Conservation (phyloP, 2,113 vertebrate genomes). For the Mixornis gularis region DNA sequence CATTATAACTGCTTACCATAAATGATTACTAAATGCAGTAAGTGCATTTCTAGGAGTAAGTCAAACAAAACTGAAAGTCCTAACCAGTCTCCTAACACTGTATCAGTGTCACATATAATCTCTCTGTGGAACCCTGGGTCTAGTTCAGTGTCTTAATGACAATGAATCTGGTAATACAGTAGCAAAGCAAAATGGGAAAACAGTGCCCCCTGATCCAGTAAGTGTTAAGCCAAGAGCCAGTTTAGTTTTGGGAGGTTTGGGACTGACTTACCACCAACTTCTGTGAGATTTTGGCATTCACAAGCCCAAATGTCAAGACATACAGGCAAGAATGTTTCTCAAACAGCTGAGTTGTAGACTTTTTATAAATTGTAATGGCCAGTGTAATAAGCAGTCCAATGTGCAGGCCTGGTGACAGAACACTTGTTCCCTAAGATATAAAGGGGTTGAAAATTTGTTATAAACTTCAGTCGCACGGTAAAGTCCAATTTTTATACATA, state of each 20-base stretch:
- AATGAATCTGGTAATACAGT: background rate
- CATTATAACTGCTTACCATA: too few species aligned
- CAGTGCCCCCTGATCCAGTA: background rate
- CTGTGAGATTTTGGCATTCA: conserved; percentile 91
- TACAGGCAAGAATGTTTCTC: conserved; percentile 93
- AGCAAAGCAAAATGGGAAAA: background rate
- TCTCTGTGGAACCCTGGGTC: background rate
- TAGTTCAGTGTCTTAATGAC: background rate
- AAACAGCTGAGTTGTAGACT: conserved; percentile 88
- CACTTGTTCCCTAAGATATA: conserved; percentile 88
- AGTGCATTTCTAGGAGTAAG: background rate
- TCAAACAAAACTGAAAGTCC: background rate
- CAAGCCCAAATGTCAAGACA: conserved; percentile 88
- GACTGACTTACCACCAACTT: conserved; percentile 87
- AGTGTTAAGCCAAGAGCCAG: background rate
- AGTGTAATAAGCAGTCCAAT: conserved; percentile 86
- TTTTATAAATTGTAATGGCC: conserved; percentile 93
- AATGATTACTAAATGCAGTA: background rate
- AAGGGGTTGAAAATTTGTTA: background rate
- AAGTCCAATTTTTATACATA: background rate
- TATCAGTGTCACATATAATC: background rate
- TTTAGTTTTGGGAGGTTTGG: background rate
- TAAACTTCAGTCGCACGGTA: background rate
- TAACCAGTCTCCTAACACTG: background rate
- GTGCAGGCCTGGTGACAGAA: conserved; percentile 89